A percentile compares a stretch with the other conserved stretches of the same genome.
Conservation (phyloP, 2,113 vertebrate species). For the Macquaria australasica region DNA sequence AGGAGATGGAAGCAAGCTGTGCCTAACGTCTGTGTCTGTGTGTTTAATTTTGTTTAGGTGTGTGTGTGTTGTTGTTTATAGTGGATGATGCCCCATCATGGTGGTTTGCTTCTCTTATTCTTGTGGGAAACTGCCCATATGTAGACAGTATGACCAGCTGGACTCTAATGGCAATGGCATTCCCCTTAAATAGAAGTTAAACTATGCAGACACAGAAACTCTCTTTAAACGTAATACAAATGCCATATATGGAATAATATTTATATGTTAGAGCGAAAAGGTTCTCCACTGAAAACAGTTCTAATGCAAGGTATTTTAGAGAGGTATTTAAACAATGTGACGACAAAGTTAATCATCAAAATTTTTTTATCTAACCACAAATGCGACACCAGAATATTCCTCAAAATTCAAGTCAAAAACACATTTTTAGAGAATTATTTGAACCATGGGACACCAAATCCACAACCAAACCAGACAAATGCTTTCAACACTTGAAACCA, state of each 20-base stretch:
- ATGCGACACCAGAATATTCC: background rate
- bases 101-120: conserved; percentile 1
- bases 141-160: background rate
- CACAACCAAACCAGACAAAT: background rate
- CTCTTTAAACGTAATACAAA: background rate
- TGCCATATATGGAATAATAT: background rate
- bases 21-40: conserved; percentile 70
- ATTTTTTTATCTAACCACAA: background rate
- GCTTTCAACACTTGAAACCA: background rate
- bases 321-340: background rate
- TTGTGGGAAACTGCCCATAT: background rate
- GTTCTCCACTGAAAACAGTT: background rate
- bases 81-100: conserved; percentile 12
- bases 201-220: background rate
- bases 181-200: background rate
- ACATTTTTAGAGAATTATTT: background rate
- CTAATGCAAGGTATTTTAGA: background rate
- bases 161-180: background rate
- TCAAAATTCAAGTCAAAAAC: background rate
- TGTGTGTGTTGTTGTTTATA: conserved; percentile 50
- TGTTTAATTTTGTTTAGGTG: conserved; percentile 62
- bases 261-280: background rate
- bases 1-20: conserved; percentile 79
- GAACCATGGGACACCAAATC: background rate
- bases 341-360: background rate